phyloP scores from a whole-genome alignment of 2,888 invertebrate genomes.

The Carcina quercana region DNA sequence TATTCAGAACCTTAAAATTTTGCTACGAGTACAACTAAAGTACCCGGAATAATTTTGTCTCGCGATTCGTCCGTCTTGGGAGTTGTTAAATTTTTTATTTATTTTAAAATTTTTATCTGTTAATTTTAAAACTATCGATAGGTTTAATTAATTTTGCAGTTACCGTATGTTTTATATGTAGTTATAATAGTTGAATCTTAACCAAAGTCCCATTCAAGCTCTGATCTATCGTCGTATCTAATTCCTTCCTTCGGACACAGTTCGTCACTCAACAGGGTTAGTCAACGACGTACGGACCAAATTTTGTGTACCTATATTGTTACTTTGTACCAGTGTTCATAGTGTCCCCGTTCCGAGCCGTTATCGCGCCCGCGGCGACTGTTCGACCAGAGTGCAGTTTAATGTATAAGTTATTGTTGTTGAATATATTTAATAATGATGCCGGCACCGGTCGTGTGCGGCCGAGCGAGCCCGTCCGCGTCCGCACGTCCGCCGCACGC shows the following conservation, averaged over 20 bases:
- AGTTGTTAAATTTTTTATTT: too few relatives aligned
- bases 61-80: too few relatives aligned
- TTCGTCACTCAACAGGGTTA: slow-evolving; percentile 52
- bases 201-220: slow-evolving; percentile 62
- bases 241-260: slow-evolving; percentile 40
- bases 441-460: slow-evolving; percentile 8
- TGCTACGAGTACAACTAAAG: too few relatives aligned
- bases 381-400: slow-evolving; percentile 26
- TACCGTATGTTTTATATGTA: slow-evolving; percentile 67
- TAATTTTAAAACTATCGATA: too few relatives aligned
- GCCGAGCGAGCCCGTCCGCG: slow-evolving; percentile 10
- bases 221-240: slow-evolving; percentile 45
- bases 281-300: slow-evolving; percentile 57
- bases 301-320: slow-evolving; percentile 33
- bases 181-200: slow-evolving; percentile 62
- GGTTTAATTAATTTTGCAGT: slow-evolving; percentile 58
- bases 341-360: slow-evolving; percentile 40
- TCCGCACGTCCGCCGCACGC: slow-evolving; percentile 30
- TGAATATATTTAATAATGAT: slow-evolving; percentile 33
- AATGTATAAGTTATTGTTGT: slow-evolving; percentile 29
- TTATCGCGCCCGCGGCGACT: slow-evolving; percentile 22
- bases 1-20: too few relatives aligned
- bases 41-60: too few relatives aligned
- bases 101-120: too few relatives aligned
- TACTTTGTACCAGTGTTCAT: slow-evolving; percentile 39